Evolutionary conservation across 2,888 invertebrate genomes (phyloP).

Genomic region (Drosophila setosimentum): DNA sequence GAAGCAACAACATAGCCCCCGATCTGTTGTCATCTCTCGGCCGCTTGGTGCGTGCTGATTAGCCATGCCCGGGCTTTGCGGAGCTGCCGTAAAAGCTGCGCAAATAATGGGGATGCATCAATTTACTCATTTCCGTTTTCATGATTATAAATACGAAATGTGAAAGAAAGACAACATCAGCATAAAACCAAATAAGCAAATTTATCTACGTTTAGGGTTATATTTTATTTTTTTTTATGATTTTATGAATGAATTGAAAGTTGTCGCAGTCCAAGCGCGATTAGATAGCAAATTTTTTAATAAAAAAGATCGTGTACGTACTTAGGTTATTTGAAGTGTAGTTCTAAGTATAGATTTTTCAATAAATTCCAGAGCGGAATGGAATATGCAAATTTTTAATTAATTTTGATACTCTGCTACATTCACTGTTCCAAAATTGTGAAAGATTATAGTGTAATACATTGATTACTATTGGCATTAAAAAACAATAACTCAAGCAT

Average conservation of each 20-base stretch:
- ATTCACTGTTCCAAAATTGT: not conserved
- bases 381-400: not conserved
- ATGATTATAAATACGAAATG: slow-evolving; percentile 13
- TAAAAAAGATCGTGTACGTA: not conserved
- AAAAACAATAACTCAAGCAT: slow-evolving; percentile 41
- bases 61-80: slow-evolving; percentile 46
- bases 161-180: slow-evolving; percentile 6
- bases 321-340: not conserved
- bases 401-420: not conserved
- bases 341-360: not conserved
- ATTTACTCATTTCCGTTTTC: slow-evolving; percentile 68
- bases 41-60: slow-evolving; percentile 59
- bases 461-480: slow-evolving; percentile 17
- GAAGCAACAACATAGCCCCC: slow-evolving; percentile 7
- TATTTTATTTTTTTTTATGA: not conserved
- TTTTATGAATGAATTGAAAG: slow-evolving; percentile 41
- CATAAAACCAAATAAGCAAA: slow-evolving; percentile 14
- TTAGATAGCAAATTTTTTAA: slow-evolving; percentile 43
- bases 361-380: not conserved
- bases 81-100: slow-evolving; percentile 30
- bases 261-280: slow-evolving; percentile 20
- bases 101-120: slow-evolving; percentile 63
- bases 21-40: slow-evolving; percentile 7
- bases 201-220: slow-evolving; percentile 9
- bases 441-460: slow-evolving; percentile 1